phyloP scores from a whole-genome alignment of 2,113 vertebrate species.

The Crypturellus undulatus region DNA sequence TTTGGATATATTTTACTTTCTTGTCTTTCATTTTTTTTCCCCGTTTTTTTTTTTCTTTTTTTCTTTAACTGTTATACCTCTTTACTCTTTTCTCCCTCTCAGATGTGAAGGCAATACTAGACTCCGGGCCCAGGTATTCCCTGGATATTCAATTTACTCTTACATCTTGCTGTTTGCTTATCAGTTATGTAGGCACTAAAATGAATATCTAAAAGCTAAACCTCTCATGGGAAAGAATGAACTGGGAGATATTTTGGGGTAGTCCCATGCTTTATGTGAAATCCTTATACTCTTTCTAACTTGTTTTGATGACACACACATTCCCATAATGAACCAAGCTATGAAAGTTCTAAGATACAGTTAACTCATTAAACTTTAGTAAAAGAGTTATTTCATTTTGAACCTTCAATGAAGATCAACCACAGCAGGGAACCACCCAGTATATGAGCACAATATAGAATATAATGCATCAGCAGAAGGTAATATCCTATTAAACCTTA shows the following conservation, averaged over 20 bases:
- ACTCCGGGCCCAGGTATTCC: background rate
- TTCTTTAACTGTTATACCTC: rapidly evolving
- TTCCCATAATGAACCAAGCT: background rate
- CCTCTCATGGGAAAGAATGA: background rate
- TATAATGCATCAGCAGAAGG: background rate
- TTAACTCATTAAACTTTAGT: background rate
- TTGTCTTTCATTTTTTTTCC: background rate
- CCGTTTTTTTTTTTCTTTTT: too few species aligned
- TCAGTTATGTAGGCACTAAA: background rate
- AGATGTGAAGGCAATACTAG: background rate
- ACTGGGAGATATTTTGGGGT: background rate
- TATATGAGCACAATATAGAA: rapidly evolving
- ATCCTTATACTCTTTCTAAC: background rate
- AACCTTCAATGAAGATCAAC: background rate
- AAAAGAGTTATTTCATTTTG: background rate
- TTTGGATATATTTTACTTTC: background rate
- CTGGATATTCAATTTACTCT: background rate
- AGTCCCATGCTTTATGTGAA: background rate
- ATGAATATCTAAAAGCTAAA: background rate
- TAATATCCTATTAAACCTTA: background rate
- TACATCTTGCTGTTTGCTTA: background rate
- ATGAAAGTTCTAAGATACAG: background rate
- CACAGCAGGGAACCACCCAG: rapidly evolving
- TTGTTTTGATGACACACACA: background rate
- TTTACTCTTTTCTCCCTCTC: background rate